phyloP scores from a whole-genome alignment of 2,888 invertebrate genomes.

The Mimumesa dahlbomi region DNA sequence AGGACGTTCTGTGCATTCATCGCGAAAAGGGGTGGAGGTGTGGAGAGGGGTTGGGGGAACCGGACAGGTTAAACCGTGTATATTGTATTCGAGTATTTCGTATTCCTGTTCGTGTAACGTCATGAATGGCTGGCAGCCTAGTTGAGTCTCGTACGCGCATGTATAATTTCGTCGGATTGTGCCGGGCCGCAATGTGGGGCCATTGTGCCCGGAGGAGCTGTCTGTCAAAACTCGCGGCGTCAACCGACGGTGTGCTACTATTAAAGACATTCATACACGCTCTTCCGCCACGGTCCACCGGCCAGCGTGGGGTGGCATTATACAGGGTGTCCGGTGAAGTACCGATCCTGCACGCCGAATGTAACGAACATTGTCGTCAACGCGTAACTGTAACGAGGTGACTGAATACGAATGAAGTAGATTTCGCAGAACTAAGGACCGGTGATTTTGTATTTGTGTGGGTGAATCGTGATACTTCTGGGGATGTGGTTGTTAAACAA shows the following conservation, averaged over 20 bases:
- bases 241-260: constrained; percentile 61
- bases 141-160: constrained; percentile 53
- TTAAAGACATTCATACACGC: constrained; percentile 61
- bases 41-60: too few species aligned
- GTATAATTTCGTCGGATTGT: constrained; percentile 58
- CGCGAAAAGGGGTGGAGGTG: constrained; percentile 29
- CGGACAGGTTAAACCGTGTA: constrained; percentile 58
- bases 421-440: too few species aligned
- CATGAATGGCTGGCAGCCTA: constrained; percentile 39
- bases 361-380: too few species aligned
- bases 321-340: constrained; percentile 8
- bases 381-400: too few species aligned
- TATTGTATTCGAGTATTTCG: constrained; percentile 56
- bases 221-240: constrained; percentile 70
- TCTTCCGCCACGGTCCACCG: constrained; percentile 22
- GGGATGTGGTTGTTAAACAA: too few species aligned
- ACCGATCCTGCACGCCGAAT: too few species aligned
- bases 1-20: constrained; percentile 50
- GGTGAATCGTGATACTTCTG: too few species aligned
- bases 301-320: constrained; percentile 17
- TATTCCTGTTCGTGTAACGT: constrained; percentile 51
- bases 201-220: constrained; percentile 65
- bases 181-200: constrained; percentile 43
- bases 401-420: too few species aligned
- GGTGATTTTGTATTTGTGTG: too few species aligned